Evolutionary conservation across 2,113 vertebrate species (phyloP), one percentile per base, ranked within the genome.

Genomic region (Aphelocoma coerulescens): DNA sequence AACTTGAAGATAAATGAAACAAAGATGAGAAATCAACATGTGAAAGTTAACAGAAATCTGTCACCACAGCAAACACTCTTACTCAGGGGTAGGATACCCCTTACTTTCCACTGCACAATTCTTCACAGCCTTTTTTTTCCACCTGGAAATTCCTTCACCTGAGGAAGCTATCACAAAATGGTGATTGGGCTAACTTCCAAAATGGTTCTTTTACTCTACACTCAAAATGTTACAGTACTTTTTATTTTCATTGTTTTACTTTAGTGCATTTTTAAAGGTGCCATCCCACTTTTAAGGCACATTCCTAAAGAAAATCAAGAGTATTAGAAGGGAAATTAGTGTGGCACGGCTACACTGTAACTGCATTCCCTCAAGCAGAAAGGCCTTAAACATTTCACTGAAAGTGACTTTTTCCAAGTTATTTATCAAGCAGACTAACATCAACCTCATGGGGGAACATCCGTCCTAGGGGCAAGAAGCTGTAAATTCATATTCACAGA

Each of bases 21-120:
- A 3, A 16, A 83, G 12, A 54, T 11, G 5, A 11, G 2, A 73
- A 85, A 81, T 44, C 13, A 82, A 43, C 2, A 1, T 0, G 1
- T 23, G 21, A 1, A 2, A 81, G 13, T 46, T 80, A 87, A 77
- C 10, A 88, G 66, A 33, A 69, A 30, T 33, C 26, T 85, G 18
- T 43, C 28, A 35, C 21, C 30, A 62, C 3, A 33, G 35, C 33
- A 94, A 90, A 77, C 20, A 33, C 3, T 33, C 41, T 35, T 32
- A 55, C 20, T 27, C 21, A 63, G 16, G 7, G 16, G 10, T 58
- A 80, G 54, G 71, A 43, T 16, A 69, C 4, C 3, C 8, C 30
- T 32, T 63, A 51, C 28, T 57, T 93, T 48, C 37, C 46, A 62
- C 0, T n/a, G 37, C n/a, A 83, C 37, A 62, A 10, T n/a, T 79